Evolutionary conservation across 2,797 vertebrate genomes (phyloP), one percentile per base, ranked within the genome.

Genomic region (Propithecus perrieri): DNA sequence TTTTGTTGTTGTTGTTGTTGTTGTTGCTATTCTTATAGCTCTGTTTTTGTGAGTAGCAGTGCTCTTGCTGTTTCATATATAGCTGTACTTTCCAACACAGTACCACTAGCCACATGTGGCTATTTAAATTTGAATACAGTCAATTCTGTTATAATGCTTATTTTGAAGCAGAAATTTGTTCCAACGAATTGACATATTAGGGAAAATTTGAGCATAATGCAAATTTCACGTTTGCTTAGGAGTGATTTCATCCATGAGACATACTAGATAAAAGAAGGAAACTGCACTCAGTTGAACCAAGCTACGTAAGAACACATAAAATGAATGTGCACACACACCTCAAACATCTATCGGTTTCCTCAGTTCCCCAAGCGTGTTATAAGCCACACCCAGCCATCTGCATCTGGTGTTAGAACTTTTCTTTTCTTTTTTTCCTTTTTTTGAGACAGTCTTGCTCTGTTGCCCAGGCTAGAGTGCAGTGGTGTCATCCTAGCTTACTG

Each of bases 121-220:
- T 85, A 53, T 94, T 96, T 85, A 88, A 89, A 79, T 89, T 81
- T 93, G 95, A 95, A 85, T 91, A 55, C 20, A 95, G 76, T 93
- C 50, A 93, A 12, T 96, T 93, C 48, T 95, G 28, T 63, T 65
- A 33, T 78, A 85, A 74, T 90, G 76, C 41, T 88, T 95, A 33
- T 96, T 96, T 96, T 93, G 96, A 97, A 91, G 91, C 13, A 20
- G 43, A 87, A 93, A 97, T 97, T 96, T 97, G 26, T 97, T 97
- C 65, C 65, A 92, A 53, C 1, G 3, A 59, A 90, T 80, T 76
- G 95, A 90, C 71, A 71, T 91, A 69, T 95, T 85, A 96, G 92
- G 72, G 53, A 91, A 53, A 96, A 48, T 93, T 84, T 97, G 35
- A 93, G 71, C 48, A 93, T 95, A 93, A 95, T 85, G 46, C 7